Percentiles rank a stretch among this genome's conserved stretches.
Evolutionary conservation across 37 sponge, comb jelly and placozoan species (phyloP).

Genomic region (Spongia lamella): DNA sequence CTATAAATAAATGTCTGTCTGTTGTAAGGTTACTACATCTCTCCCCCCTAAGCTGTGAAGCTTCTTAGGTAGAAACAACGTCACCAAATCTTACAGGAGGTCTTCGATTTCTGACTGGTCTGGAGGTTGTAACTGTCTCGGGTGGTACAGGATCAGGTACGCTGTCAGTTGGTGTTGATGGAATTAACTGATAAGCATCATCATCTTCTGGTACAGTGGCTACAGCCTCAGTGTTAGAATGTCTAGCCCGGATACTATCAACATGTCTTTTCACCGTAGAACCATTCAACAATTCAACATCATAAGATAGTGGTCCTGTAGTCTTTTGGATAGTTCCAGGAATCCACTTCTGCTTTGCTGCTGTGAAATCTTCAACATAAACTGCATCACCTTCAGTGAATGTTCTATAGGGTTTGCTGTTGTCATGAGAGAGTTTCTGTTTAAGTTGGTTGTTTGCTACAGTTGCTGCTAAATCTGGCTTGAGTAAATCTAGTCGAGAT

Average conservation of each 20-base stretch:
- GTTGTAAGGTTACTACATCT: no score
- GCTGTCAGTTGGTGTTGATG: no score
- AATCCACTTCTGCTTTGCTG: conserved; percentile 3
- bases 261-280: conserved; percentile 15
- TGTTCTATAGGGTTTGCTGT: background rate
- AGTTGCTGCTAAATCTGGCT: conserved; percentile 10
- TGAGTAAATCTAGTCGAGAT: conserved; percentile 32
- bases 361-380: conserved; percentile 30
- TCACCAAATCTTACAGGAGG: no score
- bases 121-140: no score
- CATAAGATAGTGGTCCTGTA: conserved; percentile 26
- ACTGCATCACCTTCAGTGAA: conserved; percentile 32
- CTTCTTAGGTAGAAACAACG: no score
- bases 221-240: no score
- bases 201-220: no score
- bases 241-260: conserved; percentile 3
- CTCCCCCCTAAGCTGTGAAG: no score
- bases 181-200: no score
- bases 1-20: no score
- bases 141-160: no score
- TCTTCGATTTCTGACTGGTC: no score
- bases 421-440: conserved; percentile 17
- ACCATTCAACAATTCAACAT: conserved; percentile 3
- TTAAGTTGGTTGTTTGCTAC: conserved; percentile 15
- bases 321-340: conserved; percentile 6